These are phyloP conservation scores for Scaptomyza reducta DNA, from an alignment of 2,888 invertebrate genomes.

Conservation along the genomic window DNA sequence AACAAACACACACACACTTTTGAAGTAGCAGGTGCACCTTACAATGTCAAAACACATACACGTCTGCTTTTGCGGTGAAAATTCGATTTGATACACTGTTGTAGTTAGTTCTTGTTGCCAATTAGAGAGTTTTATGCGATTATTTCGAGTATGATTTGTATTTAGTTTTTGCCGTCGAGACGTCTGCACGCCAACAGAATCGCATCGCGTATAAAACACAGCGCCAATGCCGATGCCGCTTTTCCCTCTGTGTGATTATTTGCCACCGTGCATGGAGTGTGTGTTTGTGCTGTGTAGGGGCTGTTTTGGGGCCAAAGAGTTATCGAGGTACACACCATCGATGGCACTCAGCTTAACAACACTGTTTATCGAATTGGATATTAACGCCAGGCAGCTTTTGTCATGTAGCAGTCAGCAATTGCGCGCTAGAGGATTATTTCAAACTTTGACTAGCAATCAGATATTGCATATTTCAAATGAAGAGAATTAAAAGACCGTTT, in stretches of 20 bases:
- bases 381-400: slow-evolving; percentile 31
- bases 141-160: slow-evolving; percentile 31
- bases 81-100: slow-evolving; percentile 36
- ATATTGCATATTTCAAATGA: not conserved
- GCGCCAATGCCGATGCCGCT: slow-evolving; percentile 50
- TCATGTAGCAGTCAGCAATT: not conserved
- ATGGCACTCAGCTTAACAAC: slow-evolving; percentile 20
- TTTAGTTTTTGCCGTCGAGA: slow-evolving; percentile 44
- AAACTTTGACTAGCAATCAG: not conserved
- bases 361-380: slow-evolving; percentile 21
- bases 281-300: slow-evolving; percentile 33
- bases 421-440: slow-evolving; percentile 8
- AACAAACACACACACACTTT: slow-evolving; percentile 19
- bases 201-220: slow-evolving; percentile 59
- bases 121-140: slow-evolving; percentile 42
- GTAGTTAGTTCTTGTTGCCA: slow-evolving; percentile 29
- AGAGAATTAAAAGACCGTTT: not conserved
- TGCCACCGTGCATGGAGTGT: not conserved
- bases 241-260: slow-evolving; percentile 10
- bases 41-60: slow-evolving; percentile 28
- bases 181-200: slow-evolving; percentile 64
- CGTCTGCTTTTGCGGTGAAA: slow-evolving; percentile 16
- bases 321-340: slow-evolving; percentile 35
- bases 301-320: slow-evolving; percentile 33
- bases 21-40: slow-evolving; percentile 47